Evolutionary conservation across 1,140 invertebrate genomes (phyloP).

Genomic region (Cyrtorhinus lividipennis): DNA sequence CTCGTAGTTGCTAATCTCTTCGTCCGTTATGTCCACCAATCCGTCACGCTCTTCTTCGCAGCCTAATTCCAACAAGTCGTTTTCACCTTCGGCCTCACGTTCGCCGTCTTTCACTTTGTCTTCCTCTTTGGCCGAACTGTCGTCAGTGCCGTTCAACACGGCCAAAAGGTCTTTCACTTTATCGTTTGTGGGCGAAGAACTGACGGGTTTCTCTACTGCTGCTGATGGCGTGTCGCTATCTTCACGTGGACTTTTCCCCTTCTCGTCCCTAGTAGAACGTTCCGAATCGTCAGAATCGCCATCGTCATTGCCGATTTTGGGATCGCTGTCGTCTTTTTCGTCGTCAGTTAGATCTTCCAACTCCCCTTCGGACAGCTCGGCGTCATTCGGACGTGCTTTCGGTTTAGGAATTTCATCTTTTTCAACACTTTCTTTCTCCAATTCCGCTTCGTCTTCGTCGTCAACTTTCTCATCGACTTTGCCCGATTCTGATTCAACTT

Average conservation of each 20-base stretch:
- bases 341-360: not conserved
- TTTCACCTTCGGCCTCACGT: constrained; percentile 11
- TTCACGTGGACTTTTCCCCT: too few relatives aligned
- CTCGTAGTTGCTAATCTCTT: constrained; percentile 25
- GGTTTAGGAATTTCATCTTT: not conserved
- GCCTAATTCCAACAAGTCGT: constrained; percentile 8
- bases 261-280: too few relatives aligned
- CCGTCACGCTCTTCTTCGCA: constrained; percentile 23
- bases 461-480: not conserved
- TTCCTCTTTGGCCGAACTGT: not conserved
- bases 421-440: not conserved
- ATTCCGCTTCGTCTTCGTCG: not conserved
- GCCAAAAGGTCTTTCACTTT: too few relatives aligned
- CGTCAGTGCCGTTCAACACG: constrained; percentile 8
- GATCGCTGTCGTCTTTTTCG: too few relatives aligned
- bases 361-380: constrained; percentile 12
- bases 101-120: not conserved
- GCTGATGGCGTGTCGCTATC: too few relatives aligned
- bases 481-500: too few relatives aligned
- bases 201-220: too few relatives aligned
- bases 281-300: too few relatives aligned
- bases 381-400: constrained; percentile 24
- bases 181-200: too few relatives aligned
- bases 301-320: too few relatives aligned
- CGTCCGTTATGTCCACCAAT: constrained; percentile 25